A percentile compares a stretch with the other conserved stretches of the same genome.
Evolutionary conservation across 2,113 vertebrate genomes (phyloP).

Genomic region (Pheucticus melanocephalus): DNA sequence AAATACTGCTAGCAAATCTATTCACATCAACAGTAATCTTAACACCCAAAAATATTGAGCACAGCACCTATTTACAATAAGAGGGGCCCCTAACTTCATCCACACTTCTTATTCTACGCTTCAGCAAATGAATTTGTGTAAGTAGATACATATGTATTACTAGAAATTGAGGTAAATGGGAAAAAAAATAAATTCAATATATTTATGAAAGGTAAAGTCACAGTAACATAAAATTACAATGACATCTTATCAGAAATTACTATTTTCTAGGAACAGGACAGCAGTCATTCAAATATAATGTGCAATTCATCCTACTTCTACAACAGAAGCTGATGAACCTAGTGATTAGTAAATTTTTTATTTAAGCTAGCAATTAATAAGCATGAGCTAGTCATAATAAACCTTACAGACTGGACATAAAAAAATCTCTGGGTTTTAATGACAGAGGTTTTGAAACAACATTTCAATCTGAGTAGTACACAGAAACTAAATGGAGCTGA

Average conservation of each 20-base stretch:
- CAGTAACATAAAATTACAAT: neutral
- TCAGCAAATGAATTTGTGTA: neutral
- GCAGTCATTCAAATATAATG: neutral
- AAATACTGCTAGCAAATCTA: neutral
- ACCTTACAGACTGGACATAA: neutral
- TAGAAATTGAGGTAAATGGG: neutral
- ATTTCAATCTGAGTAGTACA: neutral
- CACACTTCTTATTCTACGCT: neutral
- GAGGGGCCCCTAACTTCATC: neutral
- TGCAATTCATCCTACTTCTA: neutral
- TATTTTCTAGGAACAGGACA: neutral
- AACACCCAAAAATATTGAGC: neutral
- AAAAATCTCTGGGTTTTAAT: neutral
- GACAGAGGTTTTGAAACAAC: neutral
- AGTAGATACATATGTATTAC: neutral
- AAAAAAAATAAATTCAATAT: neutral
- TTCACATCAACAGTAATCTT: neutral
- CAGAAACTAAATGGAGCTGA: neutral
- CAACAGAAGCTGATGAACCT: neutral
- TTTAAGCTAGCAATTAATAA: neutral
- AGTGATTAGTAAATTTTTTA: neutral
- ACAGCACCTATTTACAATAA: neutral
- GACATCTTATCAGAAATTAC: neutral
- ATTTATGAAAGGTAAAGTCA: neutral
- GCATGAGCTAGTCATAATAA: neutral